Base-by-base conservation (phyloP, 2,113 vertebrate genomes). In the Nycticorax nycticorax region DNA sequence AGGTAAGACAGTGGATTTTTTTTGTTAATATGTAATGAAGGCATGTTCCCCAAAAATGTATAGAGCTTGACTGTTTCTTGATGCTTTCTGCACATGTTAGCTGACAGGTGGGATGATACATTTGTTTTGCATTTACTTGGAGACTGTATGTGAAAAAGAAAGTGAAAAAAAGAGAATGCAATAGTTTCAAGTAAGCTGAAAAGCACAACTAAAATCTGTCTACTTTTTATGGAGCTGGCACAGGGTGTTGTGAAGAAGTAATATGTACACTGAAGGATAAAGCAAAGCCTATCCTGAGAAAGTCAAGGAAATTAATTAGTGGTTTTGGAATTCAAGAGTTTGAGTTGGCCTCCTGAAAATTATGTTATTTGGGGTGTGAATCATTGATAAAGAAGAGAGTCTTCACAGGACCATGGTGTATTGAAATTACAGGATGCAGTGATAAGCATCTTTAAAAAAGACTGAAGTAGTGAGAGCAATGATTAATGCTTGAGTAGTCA, bases 1-100 rank as follows among this genome's bases (percentile, higher is more conserved):
- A 99, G 99, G 99, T 98, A 98, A 96, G 97, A 77, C 64, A 27
- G 32, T 83, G 28, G 55, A 22, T 68, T 64, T 88, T 41, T 6
- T 5, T 19, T 67, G 87, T 67, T 80, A 33, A 66, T 73, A 73
- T 66, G 68, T 68, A 63, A 56, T 80, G 33, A 77, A 75, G 53
- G 47, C 27, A 53, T 7, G 6, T 43, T 84, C 15, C 57, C 41
- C 22, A 22, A 78, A 55, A 71, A 72, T 50, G 10, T 68, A 3
- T 33, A 72, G 32, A 77, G 23, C 47, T 56, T 37, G 55, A 73
- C 85, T 90, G 14, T 59, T 72, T 91, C 84, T 52, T 85, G 39
- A 50, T 78, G 24, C 41, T 76, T 90, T 88, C 52, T 94, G 67
- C 39, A 41, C 1, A 1, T 69, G 18, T 41, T 60, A 59, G 52